These are phyloP conservation scores for Propithecus perrieri DNA, from an alignment of 2,797 vertebrate species.

Conservation along the genomic window DNA sequence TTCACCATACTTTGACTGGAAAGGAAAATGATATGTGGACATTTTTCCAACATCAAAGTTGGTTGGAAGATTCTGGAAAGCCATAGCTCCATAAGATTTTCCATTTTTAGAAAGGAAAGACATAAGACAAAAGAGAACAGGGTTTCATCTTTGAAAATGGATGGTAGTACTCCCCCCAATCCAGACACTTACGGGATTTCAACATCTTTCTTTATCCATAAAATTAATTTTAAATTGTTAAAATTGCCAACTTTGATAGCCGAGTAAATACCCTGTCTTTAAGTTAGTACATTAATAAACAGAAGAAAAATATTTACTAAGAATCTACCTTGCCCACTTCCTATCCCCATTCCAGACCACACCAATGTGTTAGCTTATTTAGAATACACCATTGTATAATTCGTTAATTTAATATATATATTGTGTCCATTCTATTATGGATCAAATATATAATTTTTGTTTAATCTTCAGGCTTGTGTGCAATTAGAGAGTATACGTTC, in stretches of 20 bases:
- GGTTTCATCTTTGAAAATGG: conserved; percentile 18
- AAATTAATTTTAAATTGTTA: background rate
- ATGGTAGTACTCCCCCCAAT: background rate
- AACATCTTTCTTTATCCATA: background rate
- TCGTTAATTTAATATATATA: background rate
- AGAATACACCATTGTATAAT: background rate
- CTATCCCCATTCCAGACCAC: background rate
- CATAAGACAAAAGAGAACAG: background rate
- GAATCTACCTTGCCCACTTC: background rate
- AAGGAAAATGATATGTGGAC: background rate
- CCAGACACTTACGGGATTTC: background rate
- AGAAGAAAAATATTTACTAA: background rate
- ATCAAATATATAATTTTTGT: background rate
- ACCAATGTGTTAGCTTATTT: background rate
- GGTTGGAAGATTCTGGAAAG: conserved; percentile 34
- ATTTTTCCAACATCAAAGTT: background rate
- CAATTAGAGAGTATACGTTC: background rate
- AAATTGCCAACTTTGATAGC: background rate
- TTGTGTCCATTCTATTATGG: background rate
- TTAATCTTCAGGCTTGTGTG: background rate
- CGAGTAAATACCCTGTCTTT: background rate
- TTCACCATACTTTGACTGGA: background rate
- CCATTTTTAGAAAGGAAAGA: conserved; percentile 38
- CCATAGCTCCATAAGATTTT: background rate
- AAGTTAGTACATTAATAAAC: background rate